Base-by-base conservation (phyloP, 2,888 invertebrate species). In the Drosophila mulleri region DNA sequence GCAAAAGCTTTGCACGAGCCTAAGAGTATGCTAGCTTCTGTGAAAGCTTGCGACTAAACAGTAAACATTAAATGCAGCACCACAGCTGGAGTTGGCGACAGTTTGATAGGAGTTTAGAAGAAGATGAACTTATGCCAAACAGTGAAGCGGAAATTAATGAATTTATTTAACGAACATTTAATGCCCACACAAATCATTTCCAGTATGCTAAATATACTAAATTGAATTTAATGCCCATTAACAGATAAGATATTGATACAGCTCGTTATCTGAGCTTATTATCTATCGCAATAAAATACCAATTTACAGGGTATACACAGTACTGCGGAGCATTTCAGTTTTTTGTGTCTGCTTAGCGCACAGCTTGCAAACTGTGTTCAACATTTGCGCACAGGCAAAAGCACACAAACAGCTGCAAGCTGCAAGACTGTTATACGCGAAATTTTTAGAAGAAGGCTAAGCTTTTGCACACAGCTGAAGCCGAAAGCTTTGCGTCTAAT, bases 391-490 rank as follows among this genome's bases (percentile, higher is more conserved):
- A 37, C 8, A 18, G 18, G 16, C 29, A 42, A 60, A 75, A 63
- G 53, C 63, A 32, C 23, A 16, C 7, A n/a, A 12, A 12, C 23
- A 54, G 45, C 61, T 67, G 50, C 64, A 78, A 76, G 69, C 62
- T 54, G 12, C n/a, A 35, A 12, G 50, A 59, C 73, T 67, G 71
- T 73, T 73, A 73, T 75, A 71, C 59, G 18, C 20, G 0, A 18
- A 44, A 68, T 52, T n/a, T 42, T 39, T n/a, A 61, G 39, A 44
- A 42, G 14, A 18, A 26, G 42, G 12, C 23, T 12, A 26, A 68
- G 64, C 69, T 76, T 66, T 77, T 48, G 41, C 65, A 54, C 78
- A 82, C 84, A 82, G 80, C 78, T 83, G 82, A 80, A 78, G 62
- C 45, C 41, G 23, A 78, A 72, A 83, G 82, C 82, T 83, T 70